phyloP scores from a whole-genome alignment of 92 coral and sea anemone species.

The Actinernus sp. region DNA sequence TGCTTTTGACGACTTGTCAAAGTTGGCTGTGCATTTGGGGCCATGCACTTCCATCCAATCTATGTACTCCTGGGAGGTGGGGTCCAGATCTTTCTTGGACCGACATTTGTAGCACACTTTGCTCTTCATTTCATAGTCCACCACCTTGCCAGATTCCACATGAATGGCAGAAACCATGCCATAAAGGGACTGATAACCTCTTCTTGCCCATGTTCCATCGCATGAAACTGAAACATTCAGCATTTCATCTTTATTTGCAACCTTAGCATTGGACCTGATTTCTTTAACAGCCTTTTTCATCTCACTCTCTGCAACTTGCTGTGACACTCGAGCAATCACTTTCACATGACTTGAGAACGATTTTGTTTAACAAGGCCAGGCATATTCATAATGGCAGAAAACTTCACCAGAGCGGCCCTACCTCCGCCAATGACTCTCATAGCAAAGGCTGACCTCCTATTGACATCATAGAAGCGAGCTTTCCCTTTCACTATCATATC shows the following conservation, averaged over 20 bases:
- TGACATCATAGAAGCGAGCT: conserved; percentile 41
- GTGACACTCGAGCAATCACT: conserved; percentile 30
- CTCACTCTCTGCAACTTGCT: conserved; percentile 40
- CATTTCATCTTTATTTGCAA: conserved; percentile 4
- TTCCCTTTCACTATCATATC: conserved; percentile 13
- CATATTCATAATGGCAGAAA: conserved; percentile 39
- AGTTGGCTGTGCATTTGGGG: conserved; percentile 31
- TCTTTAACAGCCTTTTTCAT: conserved; percentile 49
- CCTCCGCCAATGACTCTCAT: conserved; percentile 46
- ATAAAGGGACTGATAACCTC: conserved; percentile 62
- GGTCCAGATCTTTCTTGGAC: conserved; percentile 34
- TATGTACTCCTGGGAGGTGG: conserved; percentile 47
- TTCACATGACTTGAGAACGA: conserved; percentile 28
- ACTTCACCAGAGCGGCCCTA: conserved; percentile 41
- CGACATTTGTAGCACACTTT: conserved; percentile 48
- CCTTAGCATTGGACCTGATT: conserved; percentile 15
- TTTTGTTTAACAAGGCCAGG: conserved; percentile 33
- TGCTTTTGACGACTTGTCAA: conserved; percentile 51
- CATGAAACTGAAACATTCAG: conserved; percentile 38
- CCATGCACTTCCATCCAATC: conserved; percentile 42
- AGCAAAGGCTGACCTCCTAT: conserved; percentile 36
- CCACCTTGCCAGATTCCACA: conserved; percentile 50
- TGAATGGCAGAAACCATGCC: conserved; percentile 47
- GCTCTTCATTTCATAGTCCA: conserved; percentile 40
- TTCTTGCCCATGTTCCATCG: conserved; percentile 57